A percentile compares a stretch with the other conserved stretches of the same genome.
Conservation (phyloP, 2,797 vertebrate genomes). For the Scleropages formosus region DNA sequence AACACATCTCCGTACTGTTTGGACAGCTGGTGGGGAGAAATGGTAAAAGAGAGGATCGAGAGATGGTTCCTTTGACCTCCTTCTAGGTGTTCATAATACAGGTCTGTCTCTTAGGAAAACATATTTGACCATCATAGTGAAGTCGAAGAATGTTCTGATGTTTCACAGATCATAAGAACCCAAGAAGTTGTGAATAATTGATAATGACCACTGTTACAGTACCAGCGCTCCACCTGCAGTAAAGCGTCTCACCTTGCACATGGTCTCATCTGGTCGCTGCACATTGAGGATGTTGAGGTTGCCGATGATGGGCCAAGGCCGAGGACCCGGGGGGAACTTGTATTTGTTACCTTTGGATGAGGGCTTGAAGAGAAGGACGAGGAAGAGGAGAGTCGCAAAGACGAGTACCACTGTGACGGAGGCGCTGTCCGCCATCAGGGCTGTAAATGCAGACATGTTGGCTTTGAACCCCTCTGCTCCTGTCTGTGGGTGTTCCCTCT, state of each 20-base stretch:
- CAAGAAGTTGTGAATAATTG: too few relatives aligned
- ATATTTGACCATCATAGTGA: too few relatives aligned
- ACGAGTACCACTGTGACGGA: slow-evolving; percentile 1
- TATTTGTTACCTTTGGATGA: not conserved
- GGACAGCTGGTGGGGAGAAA: slow-evolving; percentile 51
- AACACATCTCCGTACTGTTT: slow-evolving; percentile 57
- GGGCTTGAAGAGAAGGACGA: slow-evolving; percentile 23
- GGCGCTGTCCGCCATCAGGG: slow-evolving; percentile 3
- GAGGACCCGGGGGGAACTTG: slow-evolving; percentile 30
- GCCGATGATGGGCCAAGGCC: slow-evolving; percentile 24
- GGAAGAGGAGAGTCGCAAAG: not conserved
- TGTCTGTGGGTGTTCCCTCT: not conserved
- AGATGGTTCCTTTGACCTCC: too few relatives aligned
- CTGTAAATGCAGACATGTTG: not conserved
- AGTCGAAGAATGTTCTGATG: too few relatives aligned
- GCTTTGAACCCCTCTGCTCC: not conserved
- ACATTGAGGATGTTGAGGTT: slow-evolving; percentile 30
- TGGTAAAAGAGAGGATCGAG: not conserved
- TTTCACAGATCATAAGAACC: too few relatives aligned
- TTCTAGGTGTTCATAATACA: too few relatives aligned
- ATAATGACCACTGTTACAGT: too few relatives aligned
- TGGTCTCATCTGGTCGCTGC: slow-evolving; percentile 12
- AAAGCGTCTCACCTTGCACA: slow-evolving; percentile 21
- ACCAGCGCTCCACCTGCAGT: too few relatives aligned
- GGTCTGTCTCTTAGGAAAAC: too few relatives aligned